Evolutionary conservation across 1,140 invertebrate species (phyloP), one percentile per base, ranked within the genome.

Genomic region (Homalodisca vitripennis): DNA sequence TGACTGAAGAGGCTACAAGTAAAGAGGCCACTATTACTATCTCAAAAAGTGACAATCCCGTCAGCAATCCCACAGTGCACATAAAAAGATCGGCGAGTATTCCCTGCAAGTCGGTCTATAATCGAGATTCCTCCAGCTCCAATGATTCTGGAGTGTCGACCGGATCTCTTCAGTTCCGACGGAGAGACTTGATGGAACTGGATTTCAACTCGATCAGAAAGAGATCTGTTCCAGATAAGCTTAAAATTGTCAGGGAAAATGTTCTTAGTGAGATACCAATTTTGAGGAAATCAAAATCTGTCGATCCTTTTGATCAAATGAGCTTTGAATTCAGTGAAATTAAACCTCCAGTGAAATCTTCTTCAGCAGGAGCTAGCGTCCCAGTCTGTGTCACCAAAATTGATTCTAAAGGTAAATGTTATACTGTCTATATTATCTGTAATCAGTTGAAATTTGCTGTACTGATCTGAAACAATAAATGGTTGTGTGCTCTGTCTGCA

Each of bases 81-180:
- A 53, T 90, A 20, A 84, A 90, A 70, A 80, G 91, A 65, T 92
- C 91, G 0, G 92, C 90, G 0, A 91, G 89, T 71, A 90, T 92
- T 24, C 90, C 91, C 22, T 91, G 89, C 51, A 91, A 91, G 78
- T 83, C 88, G 31, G 66, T 32, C 1, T 53, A 67, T 67, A 93
- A 93, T 75, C 80, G 91, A 60, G 91, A 92, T 75, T 92, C 91
- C 0, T 91, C 91, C 2, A 92, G 90, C 76, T 92, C 90, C 22
- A 92, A 92, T 74, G 92, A 94, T 79, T 93, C 91, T 0, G 92
- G 91, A 12, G 91, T 93, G 0, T 91, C 88, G 0, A 88, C 87
- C 3, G 88, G 87, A 32, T 89, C 88, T 1, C 76, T 89, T 48
- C 87, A 85, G 74, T 86, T 88, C 70, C 80, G 84, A 41, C 84